Conservation (phyloP, 2,113 vertebrate genomes). For the Xenopus laevis region DNA sequence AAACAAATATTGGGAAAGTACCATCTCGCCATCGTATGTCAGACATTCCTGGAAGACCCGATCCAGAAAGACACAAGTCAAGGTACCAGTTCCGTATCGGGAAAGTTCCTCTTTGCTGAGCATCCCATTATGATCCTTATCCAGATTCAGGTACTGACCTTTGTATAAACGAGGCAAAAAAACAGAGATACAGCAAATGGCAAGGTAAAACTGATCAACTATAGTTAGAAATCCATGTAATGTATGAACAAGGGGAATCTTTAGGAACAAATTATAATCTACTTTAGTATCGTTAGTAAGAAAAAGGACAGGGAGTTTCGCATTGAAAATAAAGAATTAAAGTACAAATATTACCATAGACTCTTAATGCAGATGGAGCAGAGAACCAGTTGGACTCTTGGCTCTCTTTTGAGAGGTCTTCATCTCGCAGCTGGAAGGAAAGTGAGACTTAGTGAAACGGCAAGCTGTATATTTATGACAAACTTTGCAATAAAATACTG, state of each 20-base stretch:
- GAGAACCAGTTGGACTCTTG: conserved; percentile 99
- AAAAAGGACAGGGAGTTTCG: no score
- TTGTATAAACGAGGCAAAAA: not conserved
- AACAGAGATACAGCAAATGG: not conserved
- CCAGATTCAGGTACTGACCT: conserved; percentile 97
- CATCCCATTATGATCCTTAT: conserved; percentile 98
- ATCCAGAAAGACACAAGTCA: conserved; percentile 92
- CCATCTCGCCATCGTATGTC: conserved; percentile 98
- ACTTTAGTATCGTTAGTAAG: no score
- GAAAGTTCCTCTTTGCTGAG: conserved; percentile 97
- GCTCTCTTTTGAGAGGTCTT: conserved; percentile 96
- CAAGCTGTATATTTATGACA: not conserved
- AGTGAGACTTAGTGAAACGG: conserved; percentile 3
- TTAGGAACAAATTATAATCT: no score
- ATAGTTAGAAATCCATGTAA: no score
- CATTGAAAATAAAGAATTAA: no score
- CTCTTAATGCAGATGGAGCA: conserved; percentile 89
- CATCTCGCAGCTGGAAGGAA: conserved; percentile 83
- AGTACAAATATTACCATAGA: conserved; percentile 75
- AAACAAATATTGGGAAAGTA: conserved; percentile 50
- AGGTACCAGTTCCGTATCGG: conserved; percentile 91
- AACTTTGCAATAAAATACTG: not conserved
- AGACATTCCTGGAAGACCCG: conserved; percentile 95
- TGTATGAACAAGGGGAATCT: no score
- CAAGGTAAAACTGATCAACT: no score